Conservation (phyloP, 2,113 vertebrate genomes). For the Tringa solitaria region DNA sequence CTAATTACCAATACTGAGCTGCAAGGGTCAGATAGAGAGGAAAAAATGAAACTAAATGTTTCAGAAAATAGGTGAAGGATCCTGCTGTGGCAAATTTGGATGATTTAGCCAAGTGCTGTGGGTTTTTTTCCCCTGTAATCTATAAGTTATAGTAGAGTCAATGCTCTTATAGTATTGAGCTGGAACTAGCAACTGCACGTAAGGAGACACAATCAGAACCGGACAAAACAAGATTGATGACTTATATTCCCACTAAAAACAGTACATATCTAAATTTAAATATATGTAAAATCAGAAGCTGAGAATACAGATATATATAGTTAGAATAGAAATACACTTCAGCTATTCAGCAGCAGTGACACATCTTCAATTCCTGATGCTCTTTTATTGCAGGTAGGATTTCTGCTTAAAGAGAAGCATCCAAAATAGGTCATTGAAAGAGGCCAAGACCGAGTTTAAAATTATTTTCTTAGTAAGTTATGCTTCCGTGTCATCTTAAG, state of each 20-base stretch:
- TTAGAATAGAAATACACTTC: not conserved
- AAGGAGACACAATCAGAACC: not conserved
- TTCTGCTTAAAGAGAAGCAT: not conserved
- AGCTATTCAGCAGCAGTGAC: not conserved
- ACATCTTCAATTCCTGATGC: not conserved
- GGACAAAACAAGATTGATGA: not conserved
- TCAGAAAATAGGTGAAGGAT: conserved; percentile 40
- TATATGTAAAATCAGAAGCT: not conserved
- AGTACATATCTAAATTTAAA: not conserved
- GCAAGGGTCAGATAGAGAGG: conserved; percentile 28
- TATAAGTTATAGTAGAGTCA: not conserved
- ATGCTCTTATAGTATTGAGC: not conserved
- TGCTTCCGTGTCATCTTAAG: not conserved
- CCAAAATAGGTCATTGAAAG: not conserved
- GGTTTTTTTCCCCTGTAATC: not conserved
- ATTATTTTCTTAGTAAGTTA: not conserved
- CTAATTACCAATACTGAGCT: conserved; percentile 30
- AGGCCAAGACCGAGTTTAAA: not conserved
- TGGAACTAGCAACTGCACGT: not conserved
- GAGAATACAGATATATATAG: not conserved
- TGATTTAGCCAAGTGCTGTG: conserved; percentile 35
- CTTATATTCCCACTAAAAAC: not conserved
- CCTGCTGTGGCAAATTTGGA: conserved; percentile 28
- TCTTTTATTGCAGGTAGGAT: not conserved
- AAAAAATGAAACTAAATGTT: conserved; percentile 43